phyloP scores from a whole-genome alignment of 2,113 vertebrate species.

The Oncorhynchus gorbuscha region DNA sequence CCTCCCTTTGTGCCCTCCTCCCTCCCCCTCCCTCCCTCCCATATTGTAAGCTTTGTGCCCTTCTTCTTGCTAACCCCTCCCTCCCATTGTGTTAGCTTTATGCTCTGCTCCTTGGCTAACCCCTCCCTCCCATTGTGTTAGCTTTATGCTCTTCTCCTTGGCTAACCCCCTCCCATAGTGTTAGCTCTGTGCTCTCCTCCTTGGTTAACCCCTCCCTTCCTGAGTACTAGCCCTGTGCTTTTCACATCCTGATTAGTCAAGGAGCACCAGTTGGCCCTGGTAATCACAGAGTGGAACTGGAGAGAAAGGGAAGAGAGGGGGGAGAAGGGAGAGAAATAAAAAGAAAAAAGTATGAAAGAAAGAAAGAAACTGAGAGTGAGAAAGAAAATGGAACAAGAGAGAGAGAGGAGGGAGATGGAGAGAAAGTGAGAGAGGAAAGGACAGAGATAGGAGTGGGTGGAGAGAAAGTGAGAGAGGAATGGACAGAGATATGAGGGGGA shows the following conservation, averaged over 20 bases:
- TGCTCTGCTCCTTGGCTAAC: background rate
- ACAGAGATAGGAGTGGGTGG: no score
- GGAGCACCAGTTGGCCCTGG: conserved; percentile 26
- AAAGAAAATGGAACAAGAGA: background rate
- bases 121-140: background rate
- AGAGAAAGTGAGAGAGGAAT: no score
- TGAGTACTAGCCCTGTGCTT: background rate
- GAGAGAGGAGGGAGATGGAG: background rate
- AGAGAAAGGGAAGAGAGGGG: background rate
- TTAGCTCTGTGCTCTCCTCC: background rate
- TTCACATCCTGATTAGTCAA: conserved; percentile 9
- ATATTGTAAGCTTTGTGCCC: no score
- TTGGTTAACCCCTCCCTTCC: background rate
- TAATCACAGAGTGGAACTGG: conserved; percentile 34
- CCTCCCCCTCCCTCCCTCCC: background rate
- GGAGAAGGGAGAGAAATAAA: background rate
- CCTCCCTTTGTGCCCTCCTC: no score
- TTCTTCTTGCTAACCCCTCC: no score
- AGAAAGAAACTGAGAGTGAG: background rate
- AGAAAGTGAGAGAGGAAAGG: background rate
- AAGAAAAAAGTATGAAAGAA: background rate
- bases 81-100: no score
- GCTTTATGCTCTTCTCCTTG: no score
- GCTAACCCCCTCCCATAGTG: background rate
- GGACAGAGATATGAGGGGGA: no score